Conservation (phyloP, 2,888 invertebrate genomes). For the Trypoxylon attenuatum region DNA sequence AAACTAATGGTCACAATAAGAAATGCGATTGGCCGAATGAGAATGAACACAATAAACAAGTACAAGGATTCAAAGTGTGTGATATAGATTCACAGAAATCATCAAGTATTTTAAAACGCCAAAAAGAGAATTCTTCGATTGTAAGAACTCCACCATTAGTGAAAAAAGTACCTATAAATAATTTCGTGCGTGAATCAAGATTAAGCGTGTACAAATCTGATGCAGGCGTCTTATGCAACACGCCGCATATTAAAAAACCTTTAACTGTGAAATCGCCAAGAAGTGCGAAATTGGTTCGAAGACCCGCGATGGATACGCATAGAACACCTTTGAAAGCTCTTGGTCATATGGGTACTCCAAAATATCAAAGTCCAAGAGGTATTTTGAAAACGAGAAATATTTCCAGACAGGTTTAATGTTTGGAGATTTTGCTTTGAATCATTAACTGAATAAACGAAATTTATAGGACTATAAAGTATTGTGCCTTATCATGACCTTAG, state of each 20-base stretch:
- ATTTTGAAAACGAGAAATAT: slow-evolving; percentile 62
- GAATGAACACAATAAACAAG: slow-evolving; percentile 6
- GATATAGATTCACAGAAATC: slow-evolving; percentile 11
- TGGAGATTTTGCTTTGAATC: background rate
- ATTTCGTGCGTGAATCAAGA: slow-evolving; percentile 41
- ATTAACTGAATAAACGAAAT: too few species aligned
- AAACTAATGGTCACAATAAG: slow-evolving; percentile 6
- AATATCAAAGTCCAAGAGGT: slow-evolving; percentile 67
- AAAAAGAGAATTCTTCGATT: slow-evolving; percentile 35
- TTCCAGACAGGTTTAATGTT: slow-evolving; percentile 49
- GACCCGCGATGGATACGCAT: slow-evolving; percentile 74
- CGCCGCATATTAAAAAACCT: slow-evolving; percentile 79
- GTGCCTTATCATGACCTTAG: too few species aligned
- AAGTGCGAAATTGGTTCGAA: slow-evolving; percentile 74
- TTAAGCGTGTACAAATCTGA: slow-evolving; percentile 52
- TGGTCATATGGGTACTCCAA: slow-evolving; percentile 62
- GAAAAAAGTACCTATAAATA: slow-evolving; percentile 31
- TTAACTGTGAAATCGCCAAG: slow-evolving; percentile 78
- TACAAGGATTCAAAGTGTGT: slow-evolving; percentile 10
- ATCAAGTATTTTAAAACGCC: slow-evolving; percentile 5
- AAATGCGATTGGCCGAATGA: slow-evolving; percentile 12
- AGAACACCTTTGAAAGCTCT: slow-evolving; percentile 79
- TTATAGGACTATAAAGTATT: too few species aligned
- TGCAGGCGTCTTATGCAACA: slow-evolving; percentile 66
- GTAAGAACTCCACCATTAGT: slow-evolving; percentile 19